phyloP scores from a whole-genome alignment of 2,888 invertebrate species.

The Sesia bembeciformis region DNA sequence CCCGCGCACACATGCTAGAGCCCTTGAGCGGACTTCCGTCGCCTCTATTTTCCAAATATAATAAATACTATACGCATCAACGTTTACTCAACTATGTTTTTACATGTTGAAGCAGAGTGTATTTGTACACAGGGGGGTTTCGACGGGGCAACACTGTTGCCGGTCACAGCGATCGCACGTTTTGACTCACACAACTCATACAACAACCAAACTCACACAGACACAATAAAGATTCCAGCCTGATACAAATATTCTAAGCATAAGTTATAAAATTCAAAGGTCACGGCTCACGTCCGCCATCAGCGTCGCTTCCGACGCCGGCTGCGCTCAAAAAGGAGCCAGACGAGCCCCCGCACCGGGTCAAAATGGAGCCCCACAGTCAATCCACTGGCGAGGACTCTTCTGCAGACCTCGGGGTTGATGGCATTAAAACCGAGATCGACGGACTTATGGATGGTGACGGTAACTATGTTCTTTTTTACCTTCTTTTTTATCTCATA shows the following conservation, averaged over 20 bases:
- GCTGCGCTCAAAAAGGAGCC: constrained; percentile 69
- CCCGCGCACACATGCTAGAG: too few relatives aligned
- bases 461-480: constrained; percentile 22
- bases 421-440: constrained; percentile 70
- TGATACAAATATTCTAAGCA: background rate
- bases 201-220: too few relatives aligned
- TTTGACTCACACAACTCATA: too few relatives aligned
- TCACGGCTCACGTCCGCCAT: constrained; percentile 68
- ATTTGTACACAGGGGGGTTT: too few relatives aligned
- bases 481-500: too few relatives aligned
- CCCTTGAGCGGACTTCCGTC: too few relatives aligned
- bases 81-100: too few relatives aligned
- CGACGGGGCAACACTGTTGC: too few relatives aligned
- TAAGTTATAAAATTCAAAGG: constrained; percentile 23
- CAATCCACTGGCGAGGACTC: constrained; percentile 53
- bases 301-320: constrained; percentile 66
- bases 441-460: constrained; percentile 71
- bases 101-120: too few relatives aligned
- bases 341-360: constrained; percentile 57
- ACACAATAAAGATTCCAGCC: background rate
- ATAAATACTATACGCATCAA: too few relatives aligned
- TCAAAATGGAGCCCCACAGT: constrained; percentile 64
- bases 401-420: constrained; percentile 53
- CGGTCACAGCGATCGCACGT: too few relatives aligned
- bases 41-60: too few relatives aligned